These are phyloP conservation scores for Leuctra nigra DNA, from an alignment of 2,888 invertebrate species.

Conservation along the genomic window DNA sequence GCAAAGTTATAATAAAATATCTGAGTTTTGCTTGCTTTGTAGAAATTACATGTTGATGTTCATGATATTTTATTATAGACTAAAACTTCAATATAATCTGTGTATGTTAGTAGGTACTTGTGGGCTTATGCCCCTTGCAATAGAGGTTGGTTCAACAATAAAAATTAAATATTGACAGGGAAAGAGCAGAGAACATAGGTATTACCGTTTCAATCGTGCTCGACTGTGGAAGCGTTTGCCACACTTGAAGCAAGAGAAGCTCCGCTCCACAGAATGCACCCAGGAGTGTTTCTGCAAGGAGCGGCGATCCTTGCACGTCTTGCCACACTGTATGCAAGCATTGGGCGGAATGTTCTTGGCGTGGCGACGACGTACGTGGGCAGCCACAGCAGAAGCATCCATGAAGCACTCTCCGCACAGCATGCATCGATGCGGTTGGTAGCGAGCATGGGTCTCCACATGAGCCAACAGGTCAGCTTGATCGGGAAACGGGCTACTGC, in stretches of 20 bases:
- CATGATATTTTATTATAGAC: too few species aligned
- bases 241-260: conserved; percentile 58
- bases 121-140: too few species aligned
- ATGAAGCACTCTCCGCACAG: conserved; percentile 57
- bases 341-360: conserved; percentile 55
- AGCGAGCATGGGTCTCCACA: conserved; percentile 67
- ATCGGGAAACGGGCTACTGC: conserved; percentile 60
- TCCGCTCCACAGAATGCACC: conserved; percentile 59
- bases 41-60: too few species aligned
- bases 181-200: too few species aligned
- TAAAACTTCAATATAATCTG: too few species aligned
- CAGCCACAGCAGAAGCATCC: conserved; percentile 56
- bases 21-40: too few species aligned
- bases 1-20: too few species aligned
- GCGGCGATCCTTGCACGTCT: conserved; percentile 59
- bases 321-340: conserved; percentile 59
- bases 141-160: too few species aligned
- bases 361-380: conserved; percentile 54
- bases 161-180: too few species aligned
- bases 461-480: conserved; percentile 50
- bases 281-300: conserved; percentile 61
- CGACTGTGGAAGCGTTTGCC: conserved; percentile 65
- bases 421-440: conserved; percentile 47
- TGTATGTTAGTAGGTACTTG: too few species aligned
- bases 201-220: conserved; percentile 47